A percentile compares a stretch with the other conserved stretches of the same genome.
phyloP scores from a whole-genome alignment of 2,797 vertebrate species.

The Xenopus petersii region DNA sequence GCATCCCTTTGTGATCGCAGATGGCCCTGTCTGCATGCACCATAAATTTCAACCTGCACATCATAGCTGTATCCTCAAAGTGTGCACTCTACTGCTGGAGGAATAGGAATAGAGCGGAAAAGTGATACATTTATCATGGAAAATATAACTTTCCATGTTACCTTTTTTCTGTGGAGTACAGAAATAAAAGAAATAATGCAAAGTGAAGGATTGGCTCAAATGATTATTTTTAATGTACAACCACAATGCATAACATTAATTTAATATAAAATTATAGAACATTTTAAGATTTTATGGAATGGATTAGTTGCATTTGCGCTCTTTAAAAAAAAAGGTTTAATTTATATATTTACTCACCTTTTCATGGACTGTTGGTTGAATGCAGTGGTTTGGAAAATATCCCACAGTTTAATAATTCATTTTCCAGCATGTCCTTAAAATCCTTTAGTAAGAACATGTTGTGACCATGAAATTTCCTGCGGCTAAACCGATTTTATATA shows the following conservation, averaged over 20 bases:
- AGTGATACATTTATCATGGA: too few relatives aligned
- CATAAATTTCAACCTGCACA: too few relatives aligned
- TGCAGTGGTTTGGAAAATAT: slow-evolving; percentile 38
- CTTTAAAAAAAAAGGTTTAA: slow-evolving; percentile 17
- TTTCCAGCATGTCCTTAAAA: slow-evolving; percentile 44
- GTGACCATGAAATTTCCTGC: slow-evolving; percentile 46
- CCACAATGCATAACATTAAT: background rate
- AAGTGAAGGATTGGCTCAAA: too few relatives aligned
- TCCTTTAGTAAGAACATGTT: slow-evolving; percentile 40
- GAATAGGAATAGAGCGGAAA: too few relatives aligned
- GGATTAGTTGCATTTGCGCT: slow-evolving; percentile 37
- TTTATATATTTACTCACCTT: slow-evolving; percentile 28
- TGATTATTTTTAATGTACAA: too few relatives aligned
- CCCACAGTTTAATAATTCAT: slow-evolving; percentile 38
- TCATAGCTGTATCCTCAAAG: too few relatives aligned
- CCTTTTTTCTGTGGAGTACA: too few relatives aligned
- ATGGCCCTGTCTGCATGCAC: too few relatives aligned
- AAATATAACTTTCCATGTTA: too few relatives aligned
- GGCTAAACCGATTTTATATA: slow-evolving; percentile 34
- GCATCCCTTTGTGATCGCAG: too few relatives aligned
- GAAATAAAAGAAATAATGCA: too few relatives aligned
- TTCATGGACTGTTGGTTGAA: slow-evolving; percentile 30
- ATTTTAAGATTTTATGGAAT: slow-evolving; percentile 25
- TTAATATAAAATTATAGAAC: slow-evolving; percentile 9
- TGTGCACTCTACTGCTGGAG: too few relatives aligned